phyloP scores from a whole-genome alignment of 1,140 invertebrate species.

The Drosophila ironensis region DNA sequence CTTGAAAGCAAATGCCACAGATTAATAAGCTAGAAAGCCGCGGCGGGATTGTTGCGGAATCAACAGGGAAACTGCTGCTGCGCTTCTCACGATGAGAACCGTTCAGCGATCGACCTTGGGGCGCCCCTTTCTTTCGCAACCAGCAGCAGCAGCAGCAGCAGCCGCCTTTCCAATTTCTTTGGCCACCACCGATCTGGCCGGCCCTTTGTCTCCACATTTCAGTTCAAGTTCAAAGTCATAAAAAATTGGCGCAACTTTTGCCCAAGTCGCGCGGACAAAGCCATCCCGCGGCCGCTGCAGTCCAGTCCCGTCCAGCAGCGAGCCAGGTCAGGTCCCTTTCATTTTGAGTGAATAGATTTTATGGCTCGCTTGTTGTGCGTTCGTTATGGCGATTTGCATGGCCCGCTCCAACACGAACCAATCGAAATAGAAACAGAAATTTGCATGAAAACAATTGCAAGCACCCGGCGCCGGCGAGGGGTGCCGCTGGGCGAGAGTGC shows the following conservation, averaged over 20 bases:
- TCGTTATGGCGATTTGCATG: no score
- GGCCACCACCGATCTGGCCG: background rate
- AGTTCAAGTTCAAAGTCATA: slow-evolving; percentile 80
- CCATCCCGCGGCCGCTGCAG: no score
- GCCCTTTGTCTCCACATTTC: slow-evolving; percentile 26
- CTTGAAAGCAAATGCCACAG: slow-evolving; percentile 18
- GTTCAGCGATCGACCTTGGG: slow-evolving; percentile 7
- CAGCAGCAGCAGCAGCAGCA: background rate
- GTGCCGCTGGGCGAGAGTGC: background rate
- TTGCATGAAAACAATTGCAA: slow-evolving; percentile 72
- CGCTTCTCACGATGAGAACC: slow-evolving; percentile 15
- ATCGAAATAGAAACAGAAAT: slow-evolving; percentile 52
- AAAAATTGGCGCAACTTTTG: slow-evolving; percentile 63
- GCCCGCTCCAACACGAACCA: slow-evolving; percentile 24
- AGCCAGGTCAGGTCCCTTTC: slow-evolving; percentile 67
- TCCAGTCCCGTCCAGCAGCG: no score
- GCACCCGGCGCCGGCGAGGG: background rate
- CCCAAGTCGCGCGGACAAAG: no score
- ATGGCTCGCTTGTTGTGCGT: slow-evolving; percentile 7
- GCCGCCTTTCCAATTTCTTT: slow-evolving; percentile 36
- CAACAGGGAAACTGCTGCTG: no score
- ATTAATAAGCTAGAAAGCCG: no score
- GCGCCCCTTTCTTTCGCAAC: slow-evolving; percentile 29
- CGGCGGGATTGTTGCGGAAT: no score
- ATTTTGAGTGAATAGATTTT: slow-evolving; percentile 70